Evolutionary conservation across 2,888 invertebrate species (phyloP), one percentile per base, ranked within the genome.

Genomic region (Drosophila infuscata): DNA sequence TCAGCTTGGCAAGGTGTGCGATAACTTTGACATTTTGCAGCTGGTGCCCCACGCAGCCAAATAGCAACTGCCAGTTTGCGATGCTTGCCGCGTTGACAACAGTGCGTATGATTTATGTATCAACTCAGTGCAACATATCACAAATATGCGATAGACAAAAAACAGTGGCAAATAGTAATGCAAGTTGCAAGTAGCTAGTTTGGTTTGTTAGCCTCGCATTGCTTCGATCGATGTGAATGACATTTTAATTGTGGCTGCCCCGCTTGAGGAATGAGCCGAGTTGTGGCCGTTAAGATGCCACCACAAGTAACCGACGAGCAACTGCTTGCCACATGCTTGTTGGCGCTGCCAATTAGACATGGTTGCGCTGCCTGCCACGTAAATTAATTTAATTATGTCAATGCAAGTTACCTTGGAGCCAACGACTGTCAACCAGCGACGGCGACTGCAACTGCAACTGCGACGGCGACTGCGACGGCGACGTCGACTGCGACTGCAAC

Each of bases 331-430:
- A 82, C 80, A 83, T 86, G 83, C 83, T 83, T 86, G 83, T 86
- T 83, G 80, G 75, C 64, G 81, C 89, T 82, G 88, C 88, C 86
- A 89, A 89, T 89, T 86, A 88, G 88, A 86, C 88, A 80, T 58
- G 73, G 79, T 72, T 74, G 70, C 30, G 71, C 84, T 81, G 65
- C 67, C 71, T 82, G 88, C 86, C 88, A 88, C 83, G 90, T 90
- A 92, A 92, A 91, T 91, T 92, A 91, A 91, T 91, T 91, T 92
- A 91, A 91, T 91, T 91, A 91, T 91, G 91, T 92, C 91, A 91
- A 91, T 91, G 82, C 87, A 91, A 91, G 89, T 91, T 91, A 91
- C 89, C 91, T 91, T 91, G 91, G 79, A 91, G 89, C 82, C 82
- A 59, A 58, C 58, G n/a, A 33, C 60, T 68, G 54, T 59, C 57